Evolutionary conservation across 1,140 invertebrate species (phyloP), one percentile per base, ranked within the genome.

Genomic region (Ostrea denselamellosa): DNA sequence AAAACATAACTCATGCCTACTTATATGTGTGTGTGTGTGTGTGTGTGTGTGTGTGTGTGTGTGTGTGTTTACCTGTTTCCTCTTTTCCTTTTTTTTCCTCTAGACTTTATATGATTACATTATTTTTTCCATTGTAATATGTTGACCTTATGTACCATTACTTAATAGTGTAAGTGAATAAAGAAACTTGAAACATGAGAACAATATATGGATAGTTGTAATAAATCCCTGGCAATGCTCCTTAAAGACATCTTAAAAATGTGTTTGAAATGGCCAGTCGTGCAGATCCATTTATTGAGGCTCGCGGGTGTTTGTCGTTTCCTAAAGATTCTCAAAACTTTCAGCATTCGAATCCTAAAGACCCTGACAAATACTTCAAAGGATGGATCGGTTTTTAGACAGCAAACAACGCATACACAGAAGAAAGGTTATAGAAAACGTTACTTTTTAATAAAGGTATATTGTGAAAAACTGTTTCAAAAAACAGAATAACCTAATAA

Each of bases 201-300:
- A 87, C 86, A 83, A 56, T 87, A 83, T 17, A 58, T 87, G 2
- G 34, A 34, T 62, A 83, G 77, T 51, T 56, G 77, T 58, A 62
- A 44, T 51, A 83, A 58, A 51, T 17, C 25, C 34, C 52, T 87
- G 17, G 77, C 28, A 56, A 62, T 83, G 51, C 83, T 83, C 44
- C 44, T 87, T 8, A 87, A 53, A 56, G 86, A 22, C 77, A 87
- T 8, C 86, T 81, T 8, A 12, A 14, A 44, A 83, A 28, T 44
- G 86, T 83, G 10, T 28, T 34, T 5, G 86, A 87, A 51, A 87
- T 62, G 77, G 25, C 86, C 7, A 62, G 44, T 9, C 82, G 83
- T 19, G 86, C 86, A 25, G 86, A 87, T 34, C 81, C 83, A 14
- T 87, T 82, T 83, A 56, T 87, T 56, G 86, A 87, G n/a, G 86